A percentile compares a stretch with the other conserved stretches of the same genome.
phyloP scores from a whole-genome alignment of 2,888 invertebrate genomes.

The Archips xylosteana region DNA sequence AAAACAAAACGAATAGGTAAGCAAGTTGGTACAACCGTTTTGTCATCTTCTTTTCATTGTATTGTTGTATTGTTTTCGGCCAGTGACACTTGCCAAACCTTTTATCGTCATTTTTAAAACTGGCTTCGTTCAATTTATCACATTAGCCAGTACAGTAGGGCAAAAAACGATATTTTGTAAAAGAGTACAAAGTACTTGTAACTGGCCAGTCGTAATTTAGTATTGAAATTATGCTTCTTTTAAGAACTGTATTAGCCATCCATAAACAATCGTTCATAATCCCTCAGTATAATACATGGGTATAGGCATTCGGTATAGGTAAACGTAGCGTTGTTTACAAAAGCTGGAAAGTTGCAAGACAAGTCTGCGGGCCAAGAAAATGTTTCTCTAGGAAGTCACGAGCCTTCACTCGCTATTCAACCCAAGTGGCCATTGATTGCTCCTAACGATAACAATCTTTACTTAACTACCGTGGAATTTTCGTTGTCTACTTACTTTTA shows the following conservation, averaged over 20 bases:
- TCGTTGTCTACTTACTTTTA: constrained; percentile 30
- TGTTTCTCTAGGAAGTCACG: constrained; percentile 76
- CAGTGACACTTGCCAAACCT: constrained; percentile 17
- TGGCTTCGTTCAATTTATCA: too few relatives aligned
- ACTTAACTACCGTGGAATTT: constrained; percentile 38
- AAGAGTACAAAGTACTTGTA: too few relatives aligned
- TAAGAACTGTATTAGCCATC: not conserved
- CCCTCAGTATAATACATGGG: constrained; percentile 2
- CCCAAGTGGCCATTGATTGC: constrained; percentile 65
- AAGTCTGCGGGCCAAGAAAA: constrained; percentile 66
- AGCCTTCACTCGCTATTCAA: constrained; percentile 58
- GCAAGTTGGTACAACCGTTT: not conserved
- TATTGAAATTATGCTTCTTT: not conserved
- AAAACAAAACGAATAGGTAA: constrained; percentile 3
- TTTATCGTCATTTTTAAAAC: not conserved
- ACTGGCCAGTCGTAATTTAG: not conserved
- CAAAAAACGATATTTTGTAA: too few relatives aligned
- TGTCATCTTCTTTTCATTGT: not conserved
- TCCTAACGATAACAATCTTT: constrained; percentile 44
- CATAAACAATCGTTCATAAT: constrained; percentile 12
- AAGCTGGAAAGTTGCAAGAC: constrained; percentile 78
- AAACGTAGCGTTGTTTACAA: constrained; percentile 54
- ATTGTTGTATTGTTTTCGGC: constrained; percentile 24
- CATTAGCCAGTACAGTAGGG: too few relatives aligned
- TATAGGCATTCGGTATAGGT: too few relatives aligned